Evolutionary conservation across 30 jellyfish, hydroid and myxozoan genomes (phyloP), one percentile per base, ranked within the genome.

Genomic region (Rhopilema esculentum): DNA sequence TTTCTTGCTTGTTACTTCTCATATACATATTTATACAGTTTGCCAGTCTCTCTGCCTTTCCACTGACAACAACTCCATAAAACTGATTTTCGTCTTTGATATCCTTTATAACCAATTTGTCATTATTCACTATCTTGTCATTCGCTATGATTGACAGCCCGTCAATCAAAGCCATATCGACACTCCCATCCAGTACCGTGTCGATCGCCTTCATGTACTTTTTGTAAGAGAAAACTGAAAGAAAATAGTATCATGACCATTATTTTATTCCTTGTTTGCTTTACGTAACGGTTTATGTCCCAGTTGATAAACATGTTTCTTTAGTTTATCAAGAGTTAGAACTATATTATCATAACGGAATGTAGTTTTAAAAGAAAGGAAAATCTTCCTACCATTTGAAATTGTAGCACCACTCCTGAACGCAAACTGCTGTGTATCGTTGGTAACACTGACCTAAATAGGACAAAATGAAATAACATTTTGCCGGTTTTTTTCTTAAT

Each of bases 41-140:
- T 27, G 76, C 50, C 27, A 78, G 78, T n/a, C 50, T 63, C 65
- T 78, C 79, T 24, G 88, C 28, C 49, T 78, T 78, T 63, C 88
- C 88, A 29, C 49, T 32, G 30, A 78, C 29, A 53, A 28, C 65
- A 22, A 78, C 33, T 17, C 88, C 88, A 78, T 78, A 78, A 22
- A 51, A 78, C 49, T 78, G 88, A 18, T 78, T 62, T 12, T 25
- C 77, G 53, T 78, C 65, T 27, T 51, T 17, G 9, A 78, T 12
- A 9, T 61, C 79, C 77, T 32, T 63, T 25, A 78, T 78, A 48
- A 23, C 78, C 32, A 78, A 0, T 0, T 78, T 20, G n/a, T 67
- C 66, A 30, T 57, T 62, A n/a, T 61, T 62, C 62, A 57, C 17
- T 19, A 78, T 17, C 23, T 33, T 62, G 22, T 78, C 32, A 19